Evolutionary conservation across 2,888 invertebrate species (phyloP).

Genomic region (Phasia obesa): DNA sequence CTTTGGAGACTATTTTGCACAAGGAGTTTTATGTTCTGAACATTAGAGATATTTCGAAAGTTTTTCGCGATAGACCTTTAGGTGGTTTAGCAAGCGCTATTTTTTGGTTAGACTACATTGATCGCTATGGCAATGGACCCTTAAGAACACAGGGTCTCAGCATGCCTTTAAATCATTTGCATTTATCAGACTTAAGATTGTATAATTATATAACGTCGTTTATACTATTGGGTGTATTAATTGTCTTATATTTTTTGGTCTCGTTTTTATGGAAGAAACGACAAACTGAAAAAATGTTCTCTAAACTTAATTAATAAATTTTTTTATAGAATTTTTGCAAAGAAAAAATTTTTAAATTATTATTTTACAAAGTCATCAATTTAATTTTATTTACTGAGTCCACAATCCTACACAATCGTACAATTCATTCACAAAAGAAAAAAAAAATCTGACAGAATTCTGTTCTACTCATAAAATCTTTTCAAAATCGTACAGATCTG

Average conservation of each 20-base stretch:
- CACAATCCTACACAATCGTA: too few species aligned
- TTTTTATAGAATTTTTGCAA: constrained; percentile 14
- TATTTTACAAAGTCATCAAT: neutral
- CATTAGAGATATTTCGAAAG: constrained; percentile 78
- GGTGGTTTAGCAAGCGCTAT: constrained; percentile 81
- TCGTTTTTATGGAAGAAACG: constrained; percentile 72
- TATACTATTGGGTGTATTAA: too few species aligned
- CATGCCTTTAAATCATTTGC: constrained; percentile 78
- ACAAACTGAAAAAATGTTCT: constrained; percentile 73
- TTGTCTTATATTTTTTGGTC: constrained; percentile 67
- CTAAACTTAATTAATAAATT: constrained; percentile 74
- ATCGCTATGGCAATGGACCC: constrained; percentile 80
- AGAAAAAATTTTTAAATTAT: neutral
- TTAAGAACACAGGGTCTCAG: constrained; percentile 78
- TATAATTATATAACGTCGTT: constrained; percentile 79
- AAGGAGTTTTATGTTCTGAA: constrained; percentile 78
- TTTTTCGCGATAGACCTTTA: constrained; percentile 81
- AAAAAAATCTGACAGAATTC: too few species aligned
- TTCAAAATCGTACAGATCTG: too few species aligned
- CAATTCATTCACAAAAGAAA: too few species aligned
- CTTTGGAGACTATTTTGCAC: constrained; percentile 79
- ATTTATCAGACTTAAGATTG: constrained; percentile 81
- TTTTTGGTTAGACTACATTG: constrained; percentile 82
- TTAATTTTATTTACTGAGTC: too few species aligned
- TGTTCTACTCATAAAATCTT: too few species aligned